Percentiles rank a stretch among this genome's conserved stretches.
Evolutionary conservation across 2,797 vertebrate species (phyloP).

Genomic region (Ptychadena robeensis): DNA sequence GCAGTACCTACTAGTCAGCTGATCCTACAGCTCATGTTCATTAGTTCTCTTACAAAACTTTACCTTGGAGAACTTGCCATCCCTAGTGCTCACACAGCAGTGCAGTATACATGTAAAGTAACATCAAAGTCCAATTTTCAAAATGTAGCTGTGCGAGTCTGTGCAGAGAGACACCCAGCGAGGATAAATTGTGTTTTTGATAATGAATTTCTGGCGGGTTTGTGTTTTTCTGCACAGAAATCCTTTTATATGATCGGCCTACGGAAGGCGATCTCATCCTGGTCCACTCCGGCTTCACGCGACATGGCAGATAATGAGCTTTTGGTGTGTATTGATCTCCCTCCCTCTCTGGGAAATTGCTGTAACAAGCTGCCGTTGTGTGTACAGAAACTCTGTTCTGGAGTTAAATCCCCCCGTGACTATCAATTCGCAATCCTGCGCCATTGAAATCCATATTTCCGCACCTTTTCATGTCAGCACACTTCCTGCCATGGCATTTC

Average conservation of each 20-base stretch:
- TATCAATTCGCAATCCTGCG: not conserved
- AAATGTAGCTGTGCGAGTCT: too few relatives aligned
- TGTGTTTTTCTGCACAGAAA: too few relatives aligned
- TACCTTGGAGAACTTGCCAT: too few relatives aligned
- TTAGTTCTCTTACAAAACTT: too few relatives aligned
- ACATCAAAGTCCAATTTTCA: too few relatives aligned
- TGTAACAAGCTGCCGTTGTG: constrained; percentile 3
- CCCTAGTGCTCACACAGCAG: too few relatives aligned
- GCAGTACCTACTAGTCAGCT: too few relatives aligned
- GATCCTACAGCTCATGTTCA: too few relatives aligned
- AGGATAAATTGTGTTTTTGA: not conserved
- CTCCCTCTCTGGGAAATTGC: constrained; percentile 6
- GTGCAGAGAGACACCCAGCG: not conserved
- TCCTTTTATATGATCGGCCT: not conserved
- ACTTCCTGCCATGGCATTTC: not conserved
- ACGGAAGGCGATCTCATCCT: not conserved
- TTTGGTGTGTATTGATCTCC: constrained; percentile 18
- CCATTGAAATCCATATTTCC: constrained; percentile 18
- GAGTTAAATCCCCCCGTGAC: not conserved
- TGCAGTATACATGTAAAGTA: too few relatives aligned
- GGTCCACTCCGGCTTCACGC: not conserved
- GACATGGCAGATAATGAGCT: constrained; percentile 2
- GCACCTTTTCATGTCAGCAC: not conserved
- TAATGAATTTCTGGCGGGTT: not conserved
- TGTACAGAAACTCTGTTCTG: not conserved